phyloP scores from a whole-genome alignment of 1,140 invertebrate genomes.

The Rhynchophorus ferrugineus region DNA sequence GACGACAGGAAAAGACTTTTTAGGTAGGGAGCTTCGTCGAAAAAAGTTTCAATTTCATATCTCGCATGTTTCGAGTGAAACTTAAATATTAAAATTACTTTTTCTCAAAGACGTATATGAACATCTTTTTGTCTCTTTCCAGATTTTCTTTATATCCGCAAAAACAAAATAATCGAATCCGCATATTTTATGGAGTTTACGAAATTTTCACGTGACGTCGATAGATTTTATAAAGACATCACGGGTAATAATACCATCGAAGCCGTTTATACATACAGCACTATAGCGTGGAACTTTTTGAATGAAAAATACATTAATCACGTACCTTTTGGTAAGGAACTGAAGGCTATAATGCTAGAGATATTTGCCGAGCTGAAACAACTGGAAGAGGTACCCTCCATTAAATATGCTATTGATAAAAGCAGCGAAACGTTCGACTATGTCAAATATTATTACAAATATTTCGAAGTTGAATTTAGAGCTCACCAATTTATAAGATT shows the following conservation, averaged over 20 bases:
- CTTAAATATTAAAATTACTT: too few relatives aligned
- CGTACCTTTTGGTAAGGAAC: constrained; percentile 70
- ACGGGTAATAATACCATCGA: constrained; percentile 62
- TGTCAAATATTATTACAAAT: constrained; percentile 61
- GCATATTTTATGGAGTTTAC: constrained; percentile 70
- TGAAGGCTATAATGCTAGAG: constrained; percentile 61
- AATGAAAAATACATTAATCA: constrained; percentile 65
- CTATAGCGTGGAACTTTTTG: constrained; percentile 57
- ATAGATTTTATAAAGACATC: constrained; percentile 67
- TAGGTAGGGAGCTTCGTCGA: constrained; percentile 38
- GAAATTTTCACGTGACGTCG: constrained; percentile 71
- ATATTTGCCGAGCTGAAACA: constrained; percentile 61
- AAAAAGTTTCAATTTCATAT: neutral
- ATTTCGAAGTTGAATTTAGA: constrained; percentile 57
- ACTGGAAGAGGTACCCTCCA: constrained; percentile 59
- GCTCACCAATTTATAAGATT: constrained; percentile 53
- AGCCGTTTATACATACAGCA: constrained; percentile 68
- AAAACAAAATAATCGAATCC: constrained; percentile 68
- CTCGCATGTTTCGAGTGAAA: neutral
- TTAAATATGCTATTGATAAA: constrained; percentile 52
- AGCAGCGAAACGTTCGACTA: constrained; percentile 44
- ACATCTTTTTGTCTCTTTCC: constrained; percentile 30
- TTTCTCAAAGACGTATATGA: too few relatives aligned
- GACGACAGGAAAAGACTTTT: constrained; percentile 62
- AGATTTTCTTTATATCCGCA: constrained; percentile 73